These are phyloP conservation scores for Serrognathus titanus DNA, from an alignment of 2,888 invertebrate genomes.

Conservation along the genomic window DNA sequence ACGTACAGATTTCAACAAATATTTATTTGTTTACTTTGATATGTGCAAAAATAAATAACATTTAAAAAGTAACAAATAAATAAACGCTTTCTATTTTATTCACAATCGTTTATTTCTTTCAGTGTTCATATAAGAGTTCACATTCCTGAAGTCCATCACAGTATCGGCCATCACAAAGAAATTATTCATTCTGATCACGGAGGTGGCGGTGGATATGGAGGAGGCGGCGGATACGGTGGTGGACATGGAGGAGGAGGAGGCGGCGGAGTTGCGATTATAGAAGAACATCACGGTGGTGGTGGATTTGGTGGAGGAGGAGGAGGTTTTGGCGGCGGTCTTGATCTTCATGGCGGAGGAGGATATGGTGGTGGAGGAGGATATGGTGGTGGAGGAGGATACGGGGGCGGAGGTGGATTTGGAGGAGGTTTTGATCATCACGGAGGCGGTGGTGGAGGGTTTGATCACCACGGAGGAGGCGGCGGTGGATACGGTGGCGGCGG, in stretches of 20 bases:
- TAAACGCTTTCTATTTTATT: too few species aligned
- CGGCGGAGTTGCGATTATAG: slow-evolving; percentile 15
- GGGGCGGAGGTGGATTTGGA: slow-evolving; percentile 30
- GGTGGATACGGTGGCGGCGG: too few species aligned
- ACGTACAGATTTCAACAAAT: too few species aligned
- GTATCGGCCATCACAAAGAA: slow-evolving; percentile 47
- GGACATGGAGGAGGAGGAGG: slow-evolving; percentile 17
- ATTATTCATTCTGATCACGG: slow-evolving; percentile 41
- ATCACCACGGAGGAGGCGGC: too few species aligned
- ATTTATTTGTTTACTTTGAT: too few species aligned
- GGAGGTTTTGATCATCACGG: slow-evolving; percentile 26
- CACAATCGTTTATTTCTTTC: slow-evolving; percentile 39
- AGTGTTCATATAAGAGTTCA: slow-evolving; percentile 59
- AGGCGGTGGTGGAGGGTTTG: slow-evolving; percentile 22
- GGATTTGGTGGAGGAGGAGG: slow-evolving; percentile 10
- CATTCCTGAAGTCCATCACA: slow-evolving; percentile 53
- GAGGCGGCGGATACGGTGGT: slow-evolving; percentile 13
- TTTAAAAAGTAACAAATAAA: neutral
- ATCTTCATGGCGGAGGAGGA: too few species aligned
- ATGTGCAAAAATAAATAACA: slow-evolving; percentile 1
- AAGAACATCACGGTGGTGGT: slow-evolving; percentile 14
- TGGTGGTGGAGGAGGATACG: slow-evolving; percentile 4
- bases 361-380: slow-evolving; percentile 24
- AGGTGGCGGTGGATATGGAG: slow-evolving; percentile 9
- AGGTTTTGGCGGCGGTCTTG: slow-evolving; percentile 15